phyloP scores from a whole-genome alignment of 1,140 invertebrate species.

The Panonychus citri region DNA sequence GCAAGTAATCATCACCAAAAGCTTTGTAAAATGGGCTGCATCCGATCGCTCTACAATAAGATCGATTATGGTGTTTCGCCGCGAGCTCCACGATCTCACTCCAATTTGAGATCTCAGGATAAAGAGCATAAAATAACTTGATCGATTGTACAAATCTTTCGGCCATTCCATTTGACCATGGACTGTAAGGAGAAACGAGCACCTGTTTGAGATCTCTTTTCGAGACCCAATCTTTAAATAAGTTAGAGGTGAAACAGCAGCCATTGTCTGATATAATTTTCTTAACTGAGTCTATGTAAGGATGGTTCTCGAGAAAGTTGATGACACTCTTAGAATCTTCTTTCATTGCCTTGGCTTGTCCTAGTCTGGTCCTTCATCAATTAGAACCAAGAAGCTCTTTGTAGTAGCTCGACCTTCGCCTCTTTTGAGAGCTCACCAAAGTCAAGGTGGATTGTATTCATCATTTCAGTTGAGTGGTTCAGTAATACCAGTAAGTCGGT shows the following conservation, averaged over 20 bases:
- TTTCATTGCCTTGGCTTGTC: neutral
- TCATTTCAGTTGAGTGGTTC: neutral
- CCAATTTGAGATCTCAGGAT: neutral
- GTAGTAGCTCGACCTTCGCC: neutral
- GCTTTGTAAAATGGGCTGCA: neutral
- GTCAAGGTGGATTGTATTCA: neutral
- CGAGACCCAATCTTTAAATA: neutral
- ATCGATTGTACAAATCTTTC: neutral
- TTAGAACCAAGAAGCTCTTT: neutral
- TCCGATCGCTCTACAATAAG: neutral
- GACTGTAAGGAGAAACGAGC: neutral
- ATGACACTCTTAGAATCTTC: neutral
- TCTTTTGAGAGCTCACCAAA: neutral
- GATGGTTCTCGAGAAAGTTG: neutral
- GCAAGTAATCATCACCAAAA: neutral
- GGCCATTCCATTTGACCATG: neutral
- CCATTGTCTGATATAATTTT: neutral
- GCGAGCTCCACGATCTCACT: neutral
- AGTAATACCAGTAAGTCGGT: neutral
- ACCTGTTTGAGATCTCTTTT: neutral
- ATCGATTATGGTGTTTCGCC: neutral
- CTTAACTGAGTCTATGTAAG: neutral
- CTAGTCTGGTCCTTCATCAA: neutral
- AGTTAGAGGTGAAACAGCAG: neutral
- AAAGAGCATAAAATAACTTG: neutral